Conservation (phyloP, 2,797 vertebrate genomes). For the Gallinago stenura region DNA sequence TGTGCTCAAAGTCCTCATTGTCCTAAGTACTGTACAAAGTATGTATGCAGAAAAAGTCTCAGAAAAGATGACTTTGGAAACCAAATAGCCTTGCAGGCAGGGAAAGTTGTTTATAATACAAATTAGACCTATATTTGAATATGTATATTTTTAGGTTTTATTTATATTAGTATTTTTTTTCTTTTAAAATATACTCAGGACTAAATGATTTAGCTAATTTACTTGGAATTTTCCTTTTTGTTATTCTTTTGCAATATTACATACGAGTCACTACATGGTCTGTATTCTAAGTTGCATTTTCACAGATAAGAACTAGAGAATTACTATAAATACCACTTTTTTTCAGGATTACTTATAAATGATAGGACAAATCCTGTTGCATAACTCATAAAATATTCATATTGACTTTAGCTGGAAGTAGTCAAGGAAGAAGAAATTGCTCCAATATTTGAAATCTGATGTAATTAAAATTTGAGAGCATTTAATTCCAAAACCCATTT, state of each 20-base stretch:
- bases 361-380: background rate
- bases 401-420: slow-evolving; percentile 2
- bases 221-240: background rate
- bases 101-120: background rate
- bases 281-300: background rate
- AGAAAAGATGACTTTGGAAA: background rate
- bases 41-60: background rate
- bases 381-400: slow-evolving; percentile 4
- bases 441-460: slow-evolving; percentile 50
- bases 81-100: background rate
- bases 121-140: background rate
- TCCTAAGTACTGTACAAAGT: background rate
- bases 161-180: background rate
- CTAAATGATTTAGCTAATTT: background rate
- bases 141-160: background rate
- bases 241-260: background rate
- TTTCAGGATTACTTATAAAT: background rate
- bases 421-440: background rate
- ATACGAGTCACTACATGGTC: background rate
- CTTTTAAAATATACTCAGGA: background rate
- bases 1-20: background rate
- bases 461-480: slow-evolving; percentile 6
- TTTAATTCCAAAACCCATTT: slow-evolving; percentile 13
- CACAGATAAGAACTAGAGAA: background rate
- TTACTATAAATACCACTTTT: background rate